phyloP scores from a whole-genome alignment of 2,888 invertebrate genomes.

The Agonopterix arenella region DNA sequence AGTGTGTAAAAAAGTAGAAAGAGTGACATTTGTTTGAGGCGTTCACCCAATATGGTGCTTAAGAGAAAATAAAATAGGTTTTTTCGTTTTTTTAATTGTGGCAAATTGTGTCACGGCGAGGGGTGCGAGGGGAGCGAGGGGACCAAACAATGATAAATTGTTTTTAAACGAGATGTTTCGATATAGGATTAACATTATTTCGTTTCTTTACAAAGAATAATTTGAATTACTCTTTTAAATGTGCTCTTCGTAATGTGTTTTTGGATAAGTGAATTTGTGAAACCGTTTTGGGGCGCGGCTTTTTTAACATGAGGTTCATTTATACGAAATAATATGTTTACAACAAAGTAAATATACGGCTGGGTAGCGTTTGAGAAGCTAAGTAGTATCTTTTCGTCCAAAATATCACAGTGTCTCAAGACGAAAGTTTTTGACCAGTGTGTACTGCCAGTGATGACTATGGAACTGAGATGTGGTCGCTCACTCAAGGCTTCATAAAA shows the following conservation, averaged over 20 bases:
- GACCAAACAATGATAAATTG: slow-evolving; percentile 26
- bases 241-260: neutral
- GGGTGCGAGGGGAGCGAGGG: slow-evolving; percentile 11
- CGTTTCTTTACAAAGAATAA: neutral
- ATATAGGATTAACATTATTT: neutral
- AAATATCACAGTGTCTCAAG: no score
- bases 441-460: no score
- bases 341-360: no score
- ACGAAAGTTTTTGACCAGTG: no score
- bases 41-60: slow-evolving; percentile 65
- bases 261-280: neutral
- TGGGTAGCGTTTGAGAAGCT: no score
- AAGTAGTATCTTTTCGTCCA: no score
- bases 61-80: slow-evolving; percentile 57
- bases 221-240: neutral
- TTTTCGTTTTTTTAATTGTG: slow-evolving; percentile 65
- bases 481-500: no score
- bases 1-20: slow-evolving; percentile 19
- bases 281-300: neutral
- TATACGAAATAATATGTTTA: neutral
- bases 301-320: neutral
- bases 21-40: slow-evolving; percentile 71
- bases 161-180: slow-evolving; percentile 26
- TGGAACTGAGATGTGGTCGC: no score
- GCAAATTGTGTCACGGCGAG: slow-evolving; percentile 40